These are phyloP conservation scores for Anhinga rufa DNA, from an alignment of 2,113 vertebrate genomes.

Conservation along the genomic window DNA sequence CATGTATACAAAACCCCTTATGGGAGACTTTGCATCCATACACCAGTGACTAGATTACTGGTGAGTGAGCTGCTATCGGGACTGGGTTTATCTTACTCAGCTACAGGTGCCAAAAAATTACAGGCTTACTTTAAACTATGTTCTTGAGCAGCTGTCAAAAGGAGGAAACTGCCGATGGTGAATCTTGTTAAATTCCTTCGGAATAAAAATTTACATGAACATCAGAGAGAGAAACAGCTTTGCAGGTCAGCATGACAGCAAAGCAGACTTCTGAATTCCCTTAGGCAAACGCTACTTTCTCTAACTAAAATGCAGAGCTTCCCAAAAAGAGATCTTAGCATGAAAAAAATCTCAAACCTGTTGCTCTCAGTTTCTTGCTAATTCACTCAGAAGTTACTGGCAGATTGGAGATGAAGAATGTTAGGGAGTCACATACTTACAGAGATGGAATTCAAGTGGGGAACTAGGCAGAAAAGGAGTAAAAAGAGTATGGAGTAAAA, in stretches of 20 bases:
- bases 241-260: slow-evolving; percentile 15
- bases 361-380: not conserved
- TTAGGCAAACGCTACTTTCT: not conserved
- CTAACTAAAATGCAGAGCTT: not conserved
- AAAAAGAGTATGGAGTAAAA: not conserved
- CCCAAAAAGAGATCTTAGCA: not conserved
- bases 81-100: not conserved
- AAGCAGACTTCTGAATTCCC: slow-evolving; percentile 6
- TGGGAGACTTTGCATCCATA: not conserved
- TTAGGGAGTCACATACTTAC: not conserved
- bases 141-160: slow-evolving; percentile 10
- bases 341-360: not conserved
- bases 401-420: not conserved
- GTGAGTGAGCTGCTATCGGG: not conserved
- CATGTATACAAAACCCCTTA: not conserved
- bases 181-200: not conserved
- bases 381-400: not conserved
- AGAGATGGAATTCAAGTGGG: not conserved
- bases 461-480: not conserved
- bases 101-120: slow-evolving; percentile 11
- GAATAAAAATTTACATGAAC: slow-evolving; percentile 21
- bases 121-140: not conserved
- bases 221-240: slow-evolving; percentile 28
- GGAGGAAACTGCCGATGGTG: not conserved
- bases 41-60: not conserved